Evolutionary conservation across 2,113 vertebrate species (phyloP).

Genomic region (Indicator indicator): DNA sequence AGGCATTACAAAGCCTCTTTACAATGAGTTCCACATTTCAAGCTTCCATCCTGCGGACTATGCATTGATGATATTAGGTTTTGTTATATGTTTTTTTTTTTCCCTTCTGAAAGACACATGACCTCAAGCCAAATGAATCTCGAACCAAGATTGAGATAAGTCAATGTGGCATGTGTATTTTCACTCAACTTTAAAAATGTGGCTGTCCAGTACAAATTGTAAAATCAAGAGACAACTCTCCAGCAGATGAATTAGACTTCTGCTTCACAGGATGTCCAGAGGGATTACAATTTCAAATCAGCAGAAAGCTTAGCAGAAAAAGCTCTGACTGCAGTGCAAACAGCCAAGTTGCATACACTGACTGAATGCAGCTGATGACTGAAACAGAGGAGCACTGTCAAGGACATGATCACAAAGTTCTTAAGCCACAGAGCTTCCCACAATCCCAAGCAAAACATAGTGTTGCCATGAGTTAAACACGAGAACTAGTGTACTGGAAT

Average conservation of each 20-base stretch:
- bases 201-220: not conserved
- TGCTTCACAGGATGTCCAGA: constrained; percentile 8
- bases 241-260: not conserved
- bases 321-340: not conserved
- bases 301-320: not conserved
- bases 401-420: not conserved
- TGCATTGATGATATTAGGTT: not conserved
- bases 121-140: not conserved
- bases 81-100: not conserved
- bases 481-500: accelerated
- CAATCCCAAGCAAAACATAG: not conserved
- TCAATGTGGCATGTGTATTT: not conserved
- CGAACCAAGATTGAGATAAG: not conserved
- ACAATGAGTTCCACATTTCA: not conserved
- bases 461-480: not conserved
- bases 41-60: not conserved
- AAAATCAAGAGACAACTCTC: constrained; percentile 9
- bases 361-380: not conserved
- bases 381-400: not conserved
- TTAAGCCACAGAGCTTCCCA: not conserved
- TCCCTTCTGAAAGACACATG: not conserved
- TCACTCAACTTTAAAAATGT: not conserved
- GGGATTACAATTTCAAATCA: not conserved
- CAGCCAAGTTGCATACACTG: not conserved
- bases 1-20: not conserved